Conservation (phyloP, 2,888 invertebrate species). For the Cancer borealis region DNA sequence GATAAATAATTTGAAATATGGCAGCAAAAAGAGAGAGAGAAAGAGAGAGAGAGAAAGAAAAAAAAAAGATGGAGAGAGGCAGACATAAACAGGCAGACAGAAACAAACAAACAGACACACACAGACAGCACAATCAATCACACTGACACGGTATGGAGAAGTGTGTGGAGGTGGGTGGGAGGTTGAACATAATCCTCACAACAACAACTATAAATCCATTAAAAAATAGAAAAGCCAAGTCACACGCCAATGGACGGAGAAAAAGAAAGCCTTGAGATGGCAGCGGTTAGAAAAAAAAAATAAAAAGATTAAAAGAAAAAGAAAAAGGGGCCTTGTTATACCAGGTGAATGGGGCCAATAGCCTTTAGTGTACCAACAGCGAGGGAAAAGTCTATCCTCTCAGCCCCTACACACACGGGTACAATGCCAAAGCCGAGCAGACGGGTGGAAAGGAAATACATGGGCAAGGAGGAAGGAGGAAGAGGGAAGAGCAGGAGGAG, state of each 20-base stretch:
- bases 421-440: background rate
- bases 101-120: too few species aligned
- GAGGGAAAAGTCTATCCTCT: constrained; percentile 22
- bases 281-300: background rate
- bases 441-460: background rate
- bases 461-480: background rate
- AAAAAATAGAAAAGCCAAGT: background rate
- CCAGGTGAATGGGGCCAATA: background rate
- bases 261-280: background rate
- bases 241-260: background rate
- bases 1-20: background rate
- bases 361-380: background rate
- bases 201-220: background rate
- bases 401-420: constrained; percentile 5
- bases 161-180: background rate
- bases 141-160: background rate
- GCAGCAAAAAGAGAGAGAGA: background rate
- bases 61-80: too few species aligned
- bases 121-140: background rate
- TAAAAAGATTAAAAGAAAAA: background rate
- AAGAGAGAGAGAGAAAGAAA: too few species aligned
- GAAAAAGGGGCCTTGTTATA: background rate
- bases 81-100: too few species aligned
- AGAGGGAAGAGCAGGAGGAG: background rate
- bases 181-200: background rate